A percentile compares a stretch with the other conserved stretches of the same genome.
phyloP scores from a whole-genome alignment of 2,797 vertebrate genomes.

The Onychomys leucogaster region DNA sequence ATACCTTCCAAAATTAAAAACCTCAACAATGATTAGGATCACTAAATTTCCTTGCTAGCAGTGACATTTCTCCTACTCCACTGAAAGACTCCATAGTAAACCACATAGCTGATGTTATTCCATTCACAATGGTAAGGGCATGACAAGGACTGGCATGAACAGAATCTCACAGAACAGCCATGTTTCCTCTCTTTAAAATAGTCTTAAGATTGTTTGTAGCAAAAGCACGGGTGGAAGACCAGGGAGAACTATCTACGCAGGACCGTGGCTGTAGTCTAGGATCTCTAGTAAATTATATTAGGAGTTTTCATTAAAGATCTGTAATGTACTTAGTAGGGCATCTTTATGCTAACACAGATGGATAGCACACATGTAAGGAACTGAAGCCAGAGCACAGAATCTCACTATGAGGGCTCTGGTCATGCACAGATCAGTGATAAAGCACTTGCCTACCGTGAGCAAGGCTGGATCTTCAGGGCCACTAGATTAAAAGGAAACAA shows the following conservation, averaged over 20 bases:
- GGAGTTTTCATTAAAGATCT: neutral
- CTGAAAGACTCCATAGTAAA: neutral
- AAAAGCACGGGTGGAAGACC: neutral
- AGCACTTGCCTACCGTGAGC: neutral
- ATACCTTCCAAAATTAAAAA: slow-evolving; percentile 45
- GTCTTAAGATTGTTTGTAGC: neutral
- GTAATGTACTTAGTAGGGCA: neutral
- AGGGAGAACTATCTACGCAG: slow-evolving; percentile 21
- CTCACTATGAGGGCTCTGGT: neutral
- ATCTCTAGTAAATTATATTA: neutral
- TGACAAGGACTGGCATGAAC: neutral
- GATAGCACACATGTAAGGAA: neutral
- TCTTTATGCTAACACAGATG: neutral
- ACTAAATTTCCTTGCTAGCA: slow-evolving; percentile 8
- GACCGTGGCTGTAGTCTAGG: neutral
- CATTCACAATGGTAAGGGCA: slow-evolving; percentile 31
- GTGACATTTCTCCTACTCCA: neutral
- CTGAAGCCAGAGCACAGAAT: neutral
- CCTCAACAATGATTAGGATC: neutral
- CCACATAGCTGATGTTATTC: neutral
- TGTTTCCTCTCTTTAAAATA: slow-evolving; percentile 10
- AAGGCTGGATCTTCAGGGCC: neutral
- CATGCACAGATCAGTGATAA: neutral
- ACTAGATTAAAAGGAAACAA: neutral
- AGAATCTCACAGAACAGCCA: slow-evolving; percentile 16